Evolutionary conservation across 1,140 invertebrate genomes (phyloP), one percentile per base, ranked within the genome.

Genomic region (Riptortus pedestris): DNA sequence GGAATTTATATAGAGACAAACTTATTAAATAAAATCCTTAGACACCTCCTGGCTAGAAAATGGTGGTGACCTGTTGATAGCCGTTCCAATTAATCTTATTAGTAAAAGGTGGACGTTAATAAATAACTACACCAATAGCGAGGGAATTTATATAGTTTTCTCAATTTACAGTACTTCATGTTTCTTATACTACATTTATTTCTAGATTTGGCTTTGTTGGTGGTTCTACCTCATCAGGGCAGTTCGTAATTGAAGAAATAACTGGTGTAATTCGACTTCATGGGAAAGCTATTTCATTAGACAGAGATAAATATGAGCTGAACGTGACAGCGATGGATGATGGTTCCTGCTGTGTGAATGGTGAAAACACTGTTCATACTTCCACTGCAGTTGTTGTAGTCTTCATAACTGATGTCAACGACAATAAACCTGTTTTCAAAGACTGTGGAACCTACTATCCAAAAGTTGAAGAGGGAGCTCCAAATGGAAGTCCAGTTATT

Each of bases 381-480:
- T 91, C 88, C 22, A 95, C 92, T 0, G 93, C 92, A n/a, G 90
- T 96, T 0, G 92, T 69, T 22, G 93, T 96, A 1, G 93, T 96
- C 0, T 95, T 95, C 70, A 95, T 96, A 51, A 96, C 93, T 0
- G 93, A 96, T 72, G 92, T 96, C 0, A 96, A 96, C 72, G 92
- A 96, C 69, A 95, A 95, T 72, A 95, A 94, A 70, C 92, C 93
- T 0, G 85, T 93, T 27, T 96, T 96, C 71, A 90, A 93, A 73
- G 91, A 95, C 67, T 96, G 93, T 73, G 83, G 84, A 0, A 91
- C 85, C 5, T 96, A 96, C 72, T 87, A 87, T 71, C 91, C 92
- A 0, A 93, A 93, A 77, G 91, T 95, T 0, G 87, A 92, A 74
- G 92, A 95, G 77, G 91, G 91, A 0, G 90, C 91, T 7, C 86